Evolutionary conservation across 2,797 vertebrate species (phyloP), one percentile per base, ranked within the genome.

Genomic region (Eulemur albifrons): DNA sequence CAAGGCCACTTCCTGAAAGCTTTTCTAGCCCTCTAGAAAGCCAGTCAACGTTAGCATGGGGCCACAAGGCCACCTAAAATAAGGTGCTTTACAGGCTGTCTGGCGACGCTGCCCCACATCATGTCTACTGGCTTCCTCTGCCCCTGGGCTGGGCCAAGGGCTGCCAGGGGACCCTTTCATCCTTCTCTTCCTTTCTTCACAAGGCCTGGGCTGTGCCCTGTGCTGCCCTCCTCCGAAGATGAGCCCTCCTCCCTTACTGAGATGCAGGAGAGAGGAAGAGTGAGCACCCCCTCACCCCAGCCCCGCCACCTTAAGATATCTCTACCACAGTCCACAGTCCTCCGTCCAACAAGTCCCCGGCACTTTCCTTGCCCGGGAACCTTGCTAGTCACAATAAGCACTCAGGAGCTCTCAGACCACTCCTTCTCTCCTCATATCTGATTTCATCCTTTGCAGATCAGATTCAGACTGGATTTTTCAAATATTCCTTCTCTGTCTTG

Each of bases 1-100:
- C n/a, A 73, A 93, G 35, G 32, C 27, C 38, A 63, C 40, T 91
- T 75, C 61, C 73, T 50, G 1, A 84, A 93, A 57, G 65, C 52
- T 35, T 69, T 50, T 20, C 32, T 32, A 75, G 13, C 21, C 57
- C 57, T 89, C 52, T 14, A 52, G 48, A 73, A 76, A 67, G 48
- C 7, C 32, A 48, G 5, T 65, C 11, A 21, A 2, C 20, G 17
- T 35, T 20, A 67, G 25, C 57, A 25, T 2, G 17, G 21, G 80
- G 63, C n/a, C 73, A 45, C 35, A n/a, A 48, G 38, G 25, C 48
- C 43, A 35, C 80, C 67, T 17, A 4, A 35, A 83, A 10, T 11
- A 38, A 72, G 30, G 52, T 9, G n/a, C n/a, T 69, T 35, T 90
- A 14, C 15, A 72, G 21, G 27, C 7, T 75, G 9, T 52, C 40